Percentiles rank a stretch among this genome's conserved stretches.
Evolutionary conservation across 2,888 invertebrate species (phyloP).

Genomic region (Hanleya hanleyi): DNA sequence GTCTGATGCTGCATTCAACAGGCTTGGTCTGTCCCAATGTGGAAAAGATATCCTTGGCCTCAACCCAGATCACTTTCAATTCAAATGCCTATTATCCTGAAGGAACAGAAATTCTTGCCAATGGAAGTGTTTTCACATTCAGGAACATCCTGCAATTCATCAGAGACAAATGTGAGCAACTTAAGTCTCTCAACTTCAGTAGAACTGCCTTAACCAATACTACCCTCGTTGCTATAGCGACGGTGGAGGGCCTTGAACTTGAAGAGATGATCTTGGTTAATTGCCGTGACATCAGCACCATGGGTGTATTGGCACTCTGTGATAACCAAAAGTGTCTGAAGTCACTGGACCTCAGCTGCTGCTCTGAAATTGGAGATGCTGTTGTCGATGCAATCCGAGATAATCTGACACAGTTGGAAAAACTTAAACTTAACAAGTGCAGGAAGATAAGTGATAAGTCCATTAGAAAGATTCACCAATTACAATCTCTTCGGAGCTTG

Average conservation of each 20-base stretch:
- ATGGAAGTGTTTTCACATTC: slow-evolving; percentile 83
- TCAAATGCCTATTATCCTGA: slow-evolving; percentile 78
- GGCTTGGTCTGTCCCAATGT: slow-evolving; percentile 79
- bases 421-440: slow-evolving; percentile 80
- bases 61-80: slow-evolving; percentile 83
- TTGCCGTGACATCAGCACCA: slow-evolving; percentile 80
- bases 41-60: slow-evolving; percentile 79
- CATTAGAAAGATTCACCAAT: slow-evolving; percentile 76
- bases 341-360: slow-evolving; percentile 80
- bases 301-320: slow-evolving; percentile 77
- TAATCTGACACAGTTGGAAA: slow-evolving; percentile 77
- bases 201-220: slow-evolving; percentile 81
- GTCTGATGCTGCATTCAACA: slow-evolving; percentile 83
- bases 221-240: slow-evolving; percentile 77
- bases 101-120: slow-evolving; percentile 63
- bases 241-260: slow-evolving; percentile 76
- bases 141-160: slow-evolving; percentile 79
- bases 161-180: slow-evolving; percentile 75
- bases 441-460: slow-evolving; percentile 80
- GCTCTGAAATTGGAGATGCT: slow-evolving; percentile 80
- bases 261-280: slow-evolving; percentile 76
- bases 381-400: slow-evolving; percentile 79
- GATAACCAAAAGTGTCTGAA: slow-evolving; percentile 77
- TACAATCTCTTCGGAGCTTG: slow-evolving; percentile 77
- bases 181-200: slow-evolving; percentile 80